Conservation (phyloP, 2,113 vertebrate genomes). For the Gnathonemus echidnorhynchus region DNA sequence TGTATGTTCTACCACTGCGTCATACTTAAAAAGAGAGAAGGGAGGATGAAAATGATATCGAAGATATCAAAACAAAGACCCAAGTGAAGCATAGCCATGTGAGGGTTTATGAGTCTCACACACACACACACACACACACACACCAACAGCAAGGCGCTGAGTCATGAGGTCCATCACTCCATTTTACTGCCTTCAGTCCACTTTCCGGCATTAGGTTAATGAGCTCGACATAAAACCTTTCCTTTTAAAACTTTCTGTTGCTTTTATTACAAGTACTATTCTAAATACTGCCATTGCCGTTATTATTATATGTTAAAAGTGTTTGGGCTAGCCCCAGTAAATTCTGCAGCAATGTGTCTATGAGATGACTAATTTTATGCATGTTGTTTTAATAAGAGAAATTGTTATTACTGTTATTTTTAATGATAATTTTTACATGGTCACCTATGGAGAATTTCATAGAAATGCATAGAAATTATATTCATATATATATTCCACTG, state of each 20-base stretch:
- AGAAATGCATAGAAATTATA: conserved; percentile 28
- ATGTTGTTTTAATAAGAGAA: conserved; percentile 43
- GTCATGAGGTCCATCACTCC: background rate
- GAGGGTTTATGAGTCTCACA: too few species aligned
- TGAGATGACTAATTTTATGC: conserved; percentile 40
- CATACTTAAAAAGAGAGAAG: background rate
- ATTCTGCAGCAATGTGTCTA: conserved; percentile 38
- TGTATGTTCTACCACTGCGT: background rate
- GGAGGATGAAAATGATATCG: background rate
- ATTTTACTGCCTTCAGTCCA: background rate
- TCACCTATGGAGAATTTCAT: conserved; percentile 26
- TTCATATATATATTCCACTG: conserved; percentile 39
- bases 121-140: background rate
- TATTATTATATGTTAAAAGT: conserved; percentile 40
- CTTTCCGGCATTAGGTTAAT: background rate
- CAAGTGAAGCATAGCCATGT: background rate
- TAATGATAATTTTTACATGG: conserved; percentile 35
- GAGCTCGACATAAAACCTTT: conserved; percentile 5
- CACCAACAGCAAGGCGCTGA: background rate
- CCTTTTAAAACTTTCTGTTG: conserved; percentile 26
- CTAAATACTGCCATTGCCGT: conserved; percentile 35
- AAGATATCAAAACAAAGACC: background rate
- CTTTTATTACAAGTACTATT: conserved; percentile 25
- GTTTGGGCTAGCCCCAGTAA: conserved; percentile 44
- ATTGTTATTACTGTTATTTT: conserved; percentile 31